These are phyloP conservation scores for Sapayoa aenigma DNA, from an alignment of 2,113 vertebrate genomes.

Conservation along the genomic window DNA sequence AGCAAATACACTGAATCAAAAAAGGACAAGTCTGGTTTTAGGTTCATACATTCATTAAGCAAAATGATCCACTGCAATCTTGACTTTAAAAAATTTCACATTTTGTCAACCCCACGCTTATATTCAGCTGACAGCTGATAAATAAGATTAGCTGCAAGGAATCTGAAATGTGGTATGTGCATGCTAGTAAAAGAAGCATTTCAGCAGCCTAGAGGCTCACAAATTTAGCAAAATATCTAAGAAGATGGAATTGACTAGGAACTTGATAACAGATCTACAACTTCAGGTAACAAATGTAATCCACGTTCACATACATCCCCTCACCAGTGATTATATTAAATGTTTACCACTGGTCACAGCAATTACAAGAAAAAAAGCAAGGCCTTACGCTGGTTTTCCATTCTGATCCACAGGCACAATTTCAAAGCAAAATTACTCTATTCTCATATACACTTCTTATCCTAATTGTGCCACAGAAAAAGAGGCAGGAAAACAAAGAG, in stretches of 20 bases:
- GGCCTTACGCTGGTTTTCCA: background rate
- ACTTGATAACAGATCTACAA: background rate
- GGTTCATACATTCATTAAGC: background rate
- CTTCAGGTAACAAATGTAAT: background rate
- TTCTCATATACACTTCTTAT: background rate
- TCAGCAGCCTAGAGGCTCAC: background rate
- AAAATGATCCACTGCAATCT: background rate
- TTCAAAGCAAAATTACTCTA: background rate
- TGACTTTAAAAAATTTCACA: background rate
- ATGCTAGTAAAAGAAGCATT: background rate
- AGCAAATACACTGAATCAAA: slow-evolving; percentile 28
- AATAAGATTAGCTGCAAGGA: background rate
- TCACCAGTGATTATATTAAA: background rate
- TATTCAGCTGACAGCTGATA: background rate
- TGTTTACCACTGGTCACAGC: background rate
- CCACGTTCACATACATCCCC: background rate
- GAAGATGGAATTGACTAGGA: background rate
- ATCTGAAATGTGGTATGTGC: background rate
- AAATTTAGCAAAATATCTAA: background rate
- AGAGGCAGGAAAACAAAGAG: background rate
- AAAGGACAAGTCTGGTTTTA: background rate
- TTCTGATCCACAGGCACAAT: background rate
- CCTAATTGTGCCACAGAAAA: background rate
- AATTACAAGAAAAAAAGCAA: background rate
- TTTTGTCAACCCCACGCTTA: background rate